Percentiles rank a stretch among this genome's conserved stretches.
phyloP scores from a whole-genome alignment of 2,113 vertebrate species.

The Pangasianodon gigas region DNA sequence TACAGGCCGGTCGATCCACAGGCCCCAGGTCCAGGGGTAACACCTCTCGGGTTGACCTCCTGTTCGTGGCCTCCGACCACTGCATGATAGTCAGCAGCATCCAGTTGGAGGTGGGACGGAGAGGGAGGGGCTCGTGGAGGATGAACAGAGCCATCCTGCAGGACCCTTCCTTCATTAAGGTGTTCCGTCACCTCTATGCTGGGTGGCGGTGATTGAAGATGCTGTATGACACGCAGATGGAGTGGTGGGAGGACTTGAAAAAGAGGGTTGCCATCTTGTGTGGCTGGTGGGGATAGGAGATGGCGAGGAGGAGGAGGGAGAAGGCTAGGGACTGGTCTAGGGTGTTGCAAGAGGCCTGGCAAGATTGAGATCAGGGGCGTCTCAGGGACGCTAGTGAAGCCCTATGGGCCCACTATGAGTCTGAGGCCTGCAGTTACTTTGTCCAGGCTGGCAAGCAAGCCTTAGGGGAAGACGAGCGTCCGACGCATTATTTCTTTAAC shows the following conservation, averaged over 20 bases:
- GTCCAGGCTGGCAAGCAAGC: neutral
- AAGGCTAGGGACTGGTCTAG: neutral
- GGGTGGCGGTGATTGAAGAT: neutral
- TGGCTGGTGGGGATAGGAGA: neutral
- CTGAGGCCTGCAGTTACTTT: too few relatives aligned
- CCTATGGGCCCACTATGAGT: neutral
- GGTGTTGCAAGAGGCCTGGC: neutral
- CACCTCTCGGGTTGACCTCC: neutral
- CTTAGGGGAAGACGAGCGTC: neutral
- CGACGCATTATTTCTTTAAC: neutral
- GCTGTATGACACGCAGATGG: neutral
- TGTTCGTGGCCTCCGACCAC: constrained; percentile 1
- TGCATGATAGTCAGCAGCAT: neutral
- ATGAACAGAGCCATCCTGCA: neutral
- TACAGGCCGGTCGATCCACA: neutral
- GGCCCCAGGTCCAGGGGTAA: neutral
- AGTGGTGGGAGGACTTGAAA: constrained; percentile 7
- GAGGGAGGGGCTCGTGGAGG: neutral
- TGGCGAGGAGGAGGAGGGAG: neutral
- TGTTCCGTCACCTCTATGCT: neutral
- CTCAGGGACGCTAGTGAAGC: neutral
- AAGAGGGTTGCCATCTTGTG: neutral
- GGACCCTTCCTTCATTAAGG: neutral
- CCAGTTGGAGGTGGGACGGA: neutral
- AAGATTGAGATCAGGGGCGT: too few relatives aligned